phyloP scores from a whole-genome alignment of 2,888 invertebrate genomes.

The Aporophyla nigra region DNA sequence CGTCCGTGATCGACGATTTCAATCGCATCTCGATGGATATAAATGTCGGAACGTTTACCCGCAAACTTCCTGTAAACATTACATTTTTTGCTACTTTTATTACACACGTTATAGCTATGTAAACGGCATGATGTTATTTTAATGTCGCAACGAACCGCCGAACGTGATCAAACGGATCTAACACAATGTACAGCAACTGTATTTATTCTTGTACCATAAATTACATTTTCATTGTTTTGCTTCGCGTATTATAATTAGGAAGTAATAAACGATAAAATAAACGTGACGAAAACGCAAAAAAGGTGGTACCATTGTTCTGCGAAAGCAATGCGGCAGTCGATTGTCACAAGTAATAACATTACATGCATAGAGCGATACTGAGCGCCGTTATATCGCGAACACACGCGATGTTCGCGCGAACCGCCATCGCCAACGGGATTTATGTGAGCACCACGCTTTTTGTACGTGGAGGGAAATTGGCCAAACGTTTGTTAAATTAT shows the following conservation, averaged over 20 bases:
- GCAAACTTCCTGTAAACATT: constrained; percentile 74
- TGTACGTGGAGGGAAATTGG: constrained; percentile 42
- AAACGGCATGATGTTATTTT: constrained; percentile 65
- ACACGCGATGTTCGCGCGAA: constrained; percentile 77
- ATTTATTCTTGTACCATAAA: constrained; percentile 49
- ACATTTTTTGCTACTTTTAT: constrained; percentile 71
- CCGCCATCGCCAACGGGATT: constrained; percentile 76
- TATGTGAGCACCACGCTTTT: constrained; percentile 55
- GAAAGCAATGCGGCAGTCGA: constrained; percentile 67
- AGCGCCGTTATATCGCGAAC: constrained; percentile 78
- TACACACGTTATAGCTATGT: constrained; percentile 62
- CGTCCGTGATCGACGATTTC: constrained; percentile 32
- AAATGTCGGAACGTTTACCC: constrained; percentile 75
- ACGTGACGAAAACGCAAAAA: constrained; percentile 55
- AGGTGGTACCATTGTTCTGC: constrained; percentile 64
- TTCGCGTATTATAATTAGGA: constrained; percentile 52
- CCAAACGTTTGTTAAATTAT: constrained; percentile 45
- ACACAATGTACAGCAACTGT: constrained; percentile 50
- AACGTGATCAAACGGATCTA: constrained; percentile 63
- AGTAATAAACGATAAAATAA: constrained; percentile 58
- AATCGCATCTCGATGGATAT: constrained; percentile 61
- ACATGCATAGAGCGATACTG: constrained; percentile 66
- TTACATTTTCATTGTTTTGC: constrained; percentile 60
- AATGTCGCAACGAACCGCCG: constrained; percentile 51
- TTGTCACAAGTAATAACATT: constrained; percentile 59